Base-by-base conservation (phyloP, 2,113 vertebrate genomes). In the Puma concolor region DNA sequence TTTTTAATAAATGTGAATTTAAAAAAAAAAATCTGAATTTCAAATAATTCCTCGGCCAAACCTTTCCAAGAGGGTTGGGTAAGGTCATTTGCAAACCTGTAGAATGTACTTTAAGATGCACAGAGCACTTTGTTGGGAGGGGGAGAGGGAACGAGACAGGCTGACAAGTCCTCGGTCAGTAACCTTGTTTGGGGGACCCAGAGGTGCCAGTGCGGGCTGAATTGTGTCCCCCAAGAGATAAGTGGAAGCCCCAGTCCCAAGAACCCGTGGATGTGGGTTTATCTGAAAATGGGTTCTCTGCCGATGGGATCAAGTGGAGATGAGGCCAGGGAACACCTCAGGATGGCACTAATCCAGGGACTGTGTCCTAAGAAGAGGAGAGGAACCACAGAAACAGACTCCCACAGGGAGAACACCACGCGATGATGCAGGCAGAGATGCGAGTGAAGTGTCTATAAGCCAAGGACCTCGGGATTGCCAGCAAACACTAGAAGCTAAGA, bases 1-100 rank as follows among this genome's bases (percentile, higher is more conserved):
- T 95, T 95, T 79, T 41, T 60, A 54, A 76, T 29, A 52, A 90
- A 94, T 90, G n/a, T 88, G 52, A 91, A 91, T 97, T 97, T 89
- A 91, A 91, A 23, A 54, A 54, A 21, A 60, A 60, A 52, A 90
- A 94, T 90, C 38, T 88, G 48, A 88, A 89, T 96, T 97, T 94
- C 69, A 95, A 91, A 89, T 79, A 69, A 63, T 67, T 74, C 94
- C 72, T 91, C 15, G 11, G 91, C 94, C 48, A 57, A 77, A 41
- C 38, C 57, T 64, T 92, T 96, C 69, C 23, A 31, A 94, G 33
- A 17, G 25, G 21, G 33, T 41, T 90, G 72, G 31, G 21, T 44
- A 57, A 21, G 92, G 8, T 63, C 36, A 74, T 82, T 82, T 60
- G 64, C 66, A 41, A 86, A 93, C 83, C 19, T 44, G 7, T 72